A percentile compares a stretch with the other conserved stretches of the same genome.
These are phyloP conservation scores for Psittacara wagleri DNA, from an alignment of 2,113 vertebrate species.

Conservation along the genomic window DNA sequence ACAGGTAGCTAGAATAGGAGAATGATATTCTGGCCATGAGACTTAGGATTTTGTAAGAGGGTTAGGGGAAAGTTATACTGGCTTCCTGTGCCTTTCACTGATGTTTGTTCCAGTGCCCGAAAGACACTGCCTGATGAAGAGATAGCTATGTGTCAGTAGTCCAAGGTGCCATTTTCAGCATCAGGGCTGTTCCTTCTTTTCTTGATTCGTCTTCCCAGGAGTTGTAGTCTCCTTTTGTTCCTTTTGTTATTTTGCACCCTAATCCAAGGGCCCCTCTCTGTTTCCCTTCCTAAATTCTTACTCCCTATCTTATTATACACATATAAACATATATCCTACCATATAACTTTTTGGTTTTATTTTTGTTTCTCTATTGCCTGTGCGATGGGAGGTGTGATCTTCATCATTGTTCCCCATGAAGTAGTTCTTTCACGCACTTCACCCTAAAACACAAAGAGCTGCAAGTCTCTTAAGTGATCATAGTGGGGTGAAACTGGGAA, in stretches of 20 bases:
- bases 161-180: background rate
- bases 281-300: background rate
- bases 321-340: background rate
- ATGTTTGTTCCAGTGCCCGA: background rate
- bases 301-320: background rate
- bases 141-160: background rate
- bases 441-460: background rate
- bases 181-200: background rate
- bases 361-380: background rate
- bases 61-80: background rate
- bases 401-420: background rate
- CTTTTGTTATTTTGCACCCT: background rate
- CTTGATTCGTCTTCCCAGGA: background rate
- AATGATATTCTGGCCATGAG: background rate
- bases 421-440: background rate
- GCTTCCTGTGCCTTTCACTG: background rate
- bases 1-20: background rate
- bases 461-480: background rate
- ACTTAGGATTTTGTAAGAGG: background rate
- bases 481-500: background rate
- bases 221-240: background rate
- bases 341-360: background rate
- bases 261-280: background rate
- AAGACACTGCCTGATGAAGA: background rate
- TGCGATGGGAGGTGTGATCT: background rate